phyloP scores from a whole-genome alignment of 1,140 invertebrate genomes.

The Arion vulgaris region DNA sequence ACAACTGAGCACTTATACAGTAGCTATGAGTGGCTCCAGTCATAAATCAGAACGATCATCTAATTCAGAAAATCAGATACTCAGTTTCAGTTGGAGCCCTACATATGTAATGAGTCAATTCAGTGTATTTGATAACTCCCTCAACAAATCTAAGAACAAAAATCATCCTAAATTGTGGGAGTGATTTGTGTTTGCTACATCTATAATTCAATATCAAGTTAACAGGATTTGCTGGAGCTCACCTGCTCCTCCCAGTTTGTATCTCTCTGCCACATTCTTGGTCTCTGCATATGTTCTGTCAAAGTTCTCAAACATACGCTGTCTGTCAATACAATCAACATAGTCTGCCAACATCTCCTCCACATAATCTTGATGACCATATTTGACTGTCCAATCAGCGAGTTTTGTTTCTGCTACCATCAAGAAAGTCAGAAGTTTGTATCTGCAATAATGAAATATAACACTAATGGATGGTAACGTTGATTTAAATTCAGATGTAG shows the following conservation, averaged over 20 bases:
- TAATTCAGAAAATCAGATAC: no score
- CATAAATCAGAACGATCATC: no score
- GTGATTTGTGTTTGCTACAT: neutral
- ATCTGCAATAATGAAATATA: conserved; percentile 9
- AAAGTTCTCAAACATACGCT: conserved; percentile 94
- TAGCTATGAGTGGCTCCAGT: no score
- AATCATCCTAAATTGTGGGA: neutral
- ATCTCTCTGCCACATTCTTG: conserved; percentile 91
- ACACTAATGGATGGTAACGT: no score
- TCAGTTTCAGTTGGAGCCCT: no score
- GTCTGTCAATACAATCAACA: conserved; percentile 81
- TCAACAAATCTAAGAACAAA: no score
- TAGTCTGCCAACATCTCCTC: conserved; percentile 89
- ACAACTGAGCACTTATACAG: no score
- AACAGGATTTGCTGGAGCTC: neutral
- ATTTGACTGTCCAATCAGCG: conserved; percentile 90
- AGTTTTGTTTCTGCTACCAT: conserved; percentile 91
- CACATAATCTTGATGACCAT: conserved; percentile 87
- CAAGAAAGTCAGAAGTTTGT: conserved; percentile 82
- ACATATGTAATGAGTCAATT: no score
- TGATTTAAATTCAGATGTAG: no score
- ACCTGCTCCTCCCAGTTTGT: conserved; percentile 81
- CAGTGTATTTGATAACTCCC: no score
- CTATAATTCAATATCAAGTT: neutral
- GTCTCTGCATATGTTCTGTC: conserved; percentile 92